Evolutionary conservation across 2,888 invertebrate species (phyloP), one percentile per base, ranked within the genome.

Genomic region (Perizoma flavofasciatum): DNA sequence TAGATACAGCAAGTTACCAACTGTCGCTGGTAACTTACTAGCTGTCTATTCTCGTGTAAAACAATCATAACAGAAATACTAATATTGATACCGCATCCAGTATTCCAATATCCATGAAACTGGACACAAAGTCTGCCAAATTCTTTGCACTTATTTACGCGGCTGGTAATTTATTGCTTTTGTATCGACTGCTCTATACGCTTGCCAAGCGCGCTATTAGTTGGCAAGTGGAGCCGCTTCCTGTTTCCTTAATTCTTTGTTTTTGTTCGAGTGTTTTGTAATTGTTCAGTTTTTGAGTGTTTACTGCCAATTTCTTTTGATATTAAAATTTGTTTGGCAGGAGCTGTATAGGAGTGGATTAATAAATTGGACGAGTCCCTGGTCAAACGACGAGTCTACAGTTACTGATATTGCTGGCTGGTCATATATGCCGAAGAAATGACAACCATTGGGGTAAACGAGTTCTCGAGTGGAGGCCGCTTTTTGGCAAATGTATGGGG

Each of bases 91-190:
- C 5, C 82, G 66, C 72, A 71, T 89, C 88, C 55, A 86, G 83
- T 8, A 22, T 4, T 10, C 41, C 11, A 76, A 77, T 9, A 69
- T 75, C 82, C 34, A 0, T 7, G 48, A 11, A 57, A 74, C 79
- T 76, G 85, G 85, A 85, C 88, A 86, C 75, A 79, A 71, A 70
- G 78, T 49, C 80, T 87, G 91, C 91, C 91, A 92, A 92, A 90
- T 86, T 86, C 85, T 87, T 88, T 83, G 87, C 85, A 82, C 81
- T 87, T 90, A 89, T 90, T 90, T 89, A 85, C 83, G 79, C 80
- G 73, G 70, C 64, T 66, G 76, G 82, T 91, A 84, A 91, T 90
- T 90, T 90, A 92, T 86, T 70, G 74, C 79, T 70, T 67, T 78
- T 72, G 79, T 89, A 91, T 91, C 86, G 89, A 88, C 83, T 88